Percentiles rank a stretch among this genome's conserved stretches.
These are phyloP conservation scores for Phocoena phocoena DNA, from an alignment of 2,113 vertebrate genomes.

Conservation along the genomic window DNA sequence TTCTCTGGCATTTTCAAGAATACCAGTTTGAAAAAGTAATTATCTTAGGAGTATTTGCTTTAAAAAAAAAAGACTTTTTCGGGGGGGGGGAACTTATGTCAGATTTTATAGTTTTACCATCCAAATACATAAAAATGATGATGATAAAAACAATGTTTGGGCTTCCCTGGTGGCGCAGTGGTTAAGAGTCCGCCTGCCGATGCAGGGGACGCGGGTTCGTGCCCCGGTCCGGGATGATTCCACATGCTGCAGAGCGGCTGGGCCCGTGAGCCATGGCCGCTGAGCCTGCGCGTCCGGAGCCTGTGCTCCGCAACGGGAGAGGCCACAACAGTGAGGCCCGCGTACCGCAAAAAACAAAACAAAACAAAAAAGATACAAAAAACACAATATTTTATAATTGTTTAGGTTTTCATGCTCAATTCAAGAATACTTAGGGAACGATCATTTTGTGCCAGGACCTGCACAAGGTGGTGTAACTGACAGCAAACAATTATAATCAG, in stretches of 20 bases:
- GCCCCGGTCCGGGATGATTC: too few relatives aligned
- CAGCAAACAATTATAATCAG: background rate
- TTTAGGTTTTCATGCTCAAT: background rate
- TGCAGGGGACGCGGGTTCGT: too few relatives aligned
- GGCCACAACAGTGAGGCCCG: too few relatives aligned
- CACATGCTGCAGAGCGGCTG: too few relatives aligned
- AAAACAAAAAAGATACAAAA: too few relatives aligned
- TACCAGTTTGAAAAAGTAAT: background rate
- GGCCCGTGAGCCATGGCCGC: too few relatives aligned
- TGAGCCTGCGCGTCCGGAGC: too few relatives aligned
- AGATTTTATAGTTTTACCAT: conserved; percentile 37
- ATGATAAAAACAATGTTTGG: background rate
- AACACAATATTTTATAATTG: background rate
- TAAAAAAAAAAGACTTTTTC: background rate
- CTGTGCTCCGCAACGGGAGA: too few relatives aligned
- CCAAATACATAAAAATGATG: background rate
- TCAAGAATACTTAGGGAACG: conserved; percentile 1
- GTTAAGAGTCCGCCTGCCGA: too few relatives aligned
- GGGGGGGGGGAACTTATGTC: background rate
- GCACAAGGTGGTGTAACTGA: background rate
- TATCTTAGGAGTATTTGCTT: background rate
- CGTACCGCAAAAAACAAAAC: too few relatives aligned
- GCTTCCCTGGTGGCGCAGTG: too few relatives aligned
- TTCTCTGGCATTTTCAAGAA: conserved; percentile 8
- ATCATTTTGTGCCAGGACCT: background rate